Base-by-base conservation (phyloP, 35 echinoderm and acorn worm species). In the Acanthaster planci region DNA sequence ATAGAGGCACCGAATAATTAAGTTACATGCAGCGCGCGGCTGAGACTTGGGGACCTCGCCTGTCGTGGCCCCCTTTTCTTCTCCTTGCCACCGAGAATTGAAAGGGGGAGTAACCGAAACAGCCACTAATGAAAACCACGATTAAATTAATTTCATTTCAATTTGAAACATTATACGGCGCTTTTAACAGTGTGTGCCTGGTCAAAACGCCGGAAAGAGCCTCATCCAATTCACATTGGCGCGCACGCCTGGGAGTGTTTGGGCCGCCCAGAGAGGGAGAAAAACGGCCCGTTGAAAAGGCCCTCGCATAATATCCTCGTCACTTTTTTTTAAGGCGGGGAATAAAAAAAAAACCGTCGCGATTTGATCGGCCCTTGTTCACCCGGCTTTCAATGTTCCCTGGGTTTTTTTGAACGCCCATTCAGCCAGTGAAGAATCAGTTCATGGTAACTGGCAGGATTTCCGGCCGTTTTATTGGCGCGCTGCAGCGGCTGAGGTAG, bases 131-230 rank as follows among this genome's bases (percentile, higher is more conserved):
- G 84, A 86, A 86, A 77, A 42, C 53, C 84, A 86, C 84, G 84
- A 86, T 86, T 86, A 86, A 86, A 86, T 86, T 86, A 86, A 86
- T 86, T 86, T 86, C 84, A 86, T 59, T 86, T 86, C 67, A 78
- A 68, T 53, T 47, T 27, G 84, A 76, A 86, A 86, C 53, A 76
- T 59, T 77, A 86, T 86, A 86, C 76, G 67, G 19, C 32, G 32
- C 39, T 47, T 32, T 47, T 86, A 50, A 76, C 84, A 76, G 67
- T 57, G 27, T 31, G 84, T 77, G 67, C 40, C 34, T 86, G 40
- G 40, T 38, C 67, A 38, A 52, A 53, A 59, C 27, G 84, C 84
- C 83, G 83, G 83, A 75, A 67, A 85, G 64, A 60, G 18, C 2
- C 17, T 58, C 64, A 85, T 85, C 57, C 54, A 27, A 68, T 85